phyloP scores from a whole-genome alignment of 2,113 vertebrate genomes.

The Halcyon senegalensis region DNA sequence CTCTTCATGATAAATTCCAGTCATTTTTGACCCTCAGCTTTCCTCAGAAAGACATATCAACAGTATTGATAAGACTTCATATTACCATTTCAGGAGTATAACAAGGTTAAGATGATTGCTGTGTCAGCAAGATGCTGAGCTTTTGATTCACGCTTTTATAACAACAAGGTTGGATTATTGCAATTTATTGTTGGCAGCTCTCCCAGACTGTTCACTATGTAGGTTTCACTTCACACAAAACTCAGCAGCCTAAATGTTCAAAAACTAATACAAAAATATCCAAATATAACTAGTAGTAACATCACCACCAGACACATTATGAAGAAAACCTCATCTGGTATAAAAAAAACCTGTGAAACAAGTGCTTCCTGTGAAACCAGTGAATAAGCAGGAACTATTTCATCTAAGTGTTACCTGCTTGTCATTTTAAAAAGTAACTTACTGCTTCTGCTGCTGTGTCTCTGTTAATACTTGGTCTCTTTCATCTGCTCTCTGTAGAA shows the following conservation, averaged over 20 bases:
- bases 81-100: conserved; percentile 73
- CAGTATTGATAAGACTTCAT: conserved; percentile 75
- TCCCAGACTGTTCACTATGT: conserved; percentile 69
- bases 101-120: conserved; percentile 77
- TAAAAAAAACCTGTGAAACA: not conserved
- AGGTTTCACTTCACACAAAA: conserved; percentile 60
- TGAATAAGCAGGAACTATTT: not conserved
- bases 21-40: conserved; percentile 74
- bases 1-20: conserved; percentile 69
- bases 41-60: conserved; percentile 66
- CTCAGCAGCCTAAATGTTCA: conserved; percentile 35
- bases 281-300: not conserved
- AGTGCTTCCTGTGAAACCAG: not conserved
- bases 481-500: not conserved
- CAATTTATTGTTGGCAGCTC: conserved; percentile 76
- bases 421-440: not conserved
- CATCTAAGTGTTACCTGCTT: not conserved
- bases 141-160: conserved; percentile 77
- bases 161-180: conserved; percentile 75
- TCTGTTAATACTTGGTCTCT: not conserved
- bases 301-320: not conserved
- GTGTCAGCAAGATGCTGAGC: conserved; percentile 75
- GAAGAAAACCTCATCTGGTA: conserved; percentile 6
- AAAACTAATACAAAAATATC: conserved; percentile 48
- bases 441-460: not conserved